Base-by-base conservation (phyloP, 2,113 vertebrate genomes). In the Cottus gobio region DNA sequence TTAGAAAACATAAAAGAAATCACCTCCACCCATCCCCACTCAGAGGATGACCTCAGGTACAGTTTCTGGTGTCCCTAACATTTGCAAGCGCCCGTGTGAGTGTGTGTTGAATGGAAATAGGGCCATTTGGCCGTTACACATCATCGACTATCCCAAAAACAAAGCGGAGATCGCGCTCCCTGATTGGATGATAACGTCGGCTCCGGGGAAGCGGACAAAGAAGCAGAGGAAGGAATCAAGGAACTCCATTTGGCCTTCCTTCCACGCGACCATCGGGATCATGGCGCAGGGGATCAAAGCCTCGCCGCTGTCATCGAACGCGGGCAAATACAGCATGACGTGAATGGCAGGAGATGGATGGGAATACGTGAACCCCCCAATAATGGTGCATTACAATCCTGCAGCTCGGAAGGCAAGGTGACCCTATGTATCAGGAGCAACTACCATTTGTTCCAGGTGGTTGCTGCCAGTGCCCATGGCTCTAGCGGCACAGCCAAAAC, bases 361-460 rank as follows among this genome's bases (percentile, higher is more conserved):
- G 68, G 73, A 66, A 48, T 46, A 69, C 37, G 44, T 68, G 77
- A 67, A 73, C 44, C 63, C 63, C 64, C 61, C 56, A 84, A 87
- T 71, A 79, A 77, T 90, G 85, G 73, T 86, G 85, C 89, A 89
- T 85, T 80, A 79, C 61, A 77, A 76, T 83, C 79, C 85, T 89
- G 88, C 91, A 83, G 82, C 46, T 87, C 75, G 42, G 54, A 78
- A 58, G 4, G 75, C 89, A 93, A 93, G 92, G 92, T 94, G 92
- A 94, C 92, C 90, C 75, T 50, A 89, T 80, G 84, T 42, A 80
- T 58, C 76, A 77, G 72, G 58, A 83, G 64, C 31, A 74, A 73
- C 67, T 11, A 66, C 26, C 46, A 24, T 73, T 69, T 46, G 70
- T 60, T 84, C 79, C 64, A 74, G 72, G 50, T 77, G 71, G 63